A percentile compares a stretch with the other conserved stretches of the same genome.
These are phyloP conservation scores for Sinocyclocheilus anophthalmus DNA, from an alignment of 2,113 vertebrate species.

Conservation along the genomic window DNA sequence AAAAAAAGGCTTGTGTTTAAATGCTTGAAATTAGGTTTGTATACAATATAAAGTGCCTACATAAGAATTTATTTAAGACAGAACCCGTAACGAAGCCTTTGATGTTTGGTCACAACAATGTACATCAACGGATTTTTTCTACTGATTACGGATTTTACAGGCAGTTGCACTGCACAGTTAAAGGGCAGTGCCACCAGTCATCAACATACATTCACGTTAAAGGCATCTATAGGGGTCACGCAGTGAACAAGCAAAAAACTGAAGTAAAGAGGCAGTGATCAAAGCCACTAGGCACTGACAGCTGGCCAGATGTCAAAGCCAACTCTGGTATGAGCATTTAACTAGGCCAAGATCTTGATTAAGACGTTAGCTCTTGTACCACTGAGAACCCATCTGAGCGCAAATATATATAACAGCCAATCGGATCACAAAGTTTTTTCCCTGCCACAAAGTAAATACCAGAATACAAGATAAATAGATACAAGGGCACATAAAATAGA, in stretches of 20 bases:
- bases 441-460: too few relatives aligned
- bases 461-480: neutral
- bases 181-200: neutral
- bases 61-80: neutral
- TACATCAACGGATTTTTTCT: neutral
- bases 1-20: neutral
- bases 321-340: conserved; percentile 18
- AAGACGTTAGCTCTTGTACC: conserved; percentile 9
- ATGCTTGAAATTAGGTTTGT: neutral
- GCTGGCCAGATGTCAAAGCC: conserved; percentile 34
- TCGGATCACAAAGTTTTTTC: too few relatives aligned
- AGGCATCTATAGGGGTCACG: conserved; percentile 2
- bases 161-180: neutral
- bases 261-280: conserved; percentile 24
- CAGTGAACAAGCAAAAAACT: conserved; percentile 13
- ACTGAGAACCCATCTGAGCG: conserved; percentile 7
- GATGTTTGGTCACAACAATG: neutral
- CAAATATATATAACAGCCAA: too few relatives aligned
- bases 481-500: too few relatives aligned
- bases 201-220: neutral
- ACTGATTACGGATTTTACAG: too few relatives aligned
- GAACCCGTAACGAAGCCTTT: neutral
- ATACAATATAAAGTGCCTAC: neutral
- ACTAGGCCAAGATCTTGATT: conserved; percentile 44
- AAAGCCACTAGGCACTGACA: conserved; percentile 34